These are phyloP conservation scores for Gallirallus australis DNA, from an alignment of 2,797 vertebrate genomes.

Conservation along the genomic window DNA sequence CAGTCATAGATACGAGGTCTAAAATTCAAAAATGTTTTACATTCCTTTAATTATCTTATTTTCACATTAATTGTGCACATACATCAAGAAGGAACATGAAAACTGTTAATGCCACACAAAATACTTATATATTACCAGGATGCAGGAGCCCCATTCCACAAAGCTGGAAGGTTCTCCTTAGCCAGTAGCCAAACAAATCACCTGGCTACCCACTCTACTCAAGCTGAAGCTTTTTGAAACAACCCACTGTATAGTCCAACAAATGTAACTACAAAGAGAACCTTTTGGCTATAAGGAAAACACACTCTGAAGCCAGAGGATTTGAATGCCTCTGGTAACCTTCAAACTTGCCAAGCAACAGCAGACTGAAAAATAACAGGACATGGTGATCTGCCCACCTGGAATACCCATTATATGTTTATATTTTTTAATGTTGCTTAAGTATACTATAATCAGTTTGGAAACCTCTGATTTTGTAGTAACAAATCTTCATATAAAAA, in stretches of 20 bases:
- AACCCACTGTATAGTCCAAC: not conserved
- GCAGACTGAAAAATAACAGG: not conserved
- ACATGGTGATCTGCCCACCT: not conserved
- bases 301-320: not conserved
- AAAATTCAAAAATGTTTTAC: not conserved
- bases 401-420: not conserved
- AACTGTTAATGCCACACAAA: not conserved
- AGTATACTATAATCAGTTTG: not conserved
- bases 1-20: not conserved
- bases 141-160: not conserved
- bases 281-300: not conserved
- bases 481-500: not conserved
- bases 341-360: not conserved
- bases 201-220: not conserved
- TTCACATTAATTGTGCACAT: not conserved
- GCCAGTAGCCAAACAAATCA: not conserved
- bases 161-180: not conserved
- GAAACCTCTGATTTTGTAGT: not conserved
- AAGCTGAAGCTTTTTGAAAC: not conserved
- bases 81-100: not conserved
- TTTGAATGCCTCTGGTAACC: not conserved
- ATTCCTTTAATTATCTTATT: not conserved
- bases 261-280: not conserved
- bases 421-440: not conserved
- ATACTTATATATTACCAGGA: rapidly evolving